Evolutionary conservation across 2,113 vertebrate genomes (phyloP), one percentile per base, ranked within the genome.

Genomic region (Gymnogyps californianus): DNA sequence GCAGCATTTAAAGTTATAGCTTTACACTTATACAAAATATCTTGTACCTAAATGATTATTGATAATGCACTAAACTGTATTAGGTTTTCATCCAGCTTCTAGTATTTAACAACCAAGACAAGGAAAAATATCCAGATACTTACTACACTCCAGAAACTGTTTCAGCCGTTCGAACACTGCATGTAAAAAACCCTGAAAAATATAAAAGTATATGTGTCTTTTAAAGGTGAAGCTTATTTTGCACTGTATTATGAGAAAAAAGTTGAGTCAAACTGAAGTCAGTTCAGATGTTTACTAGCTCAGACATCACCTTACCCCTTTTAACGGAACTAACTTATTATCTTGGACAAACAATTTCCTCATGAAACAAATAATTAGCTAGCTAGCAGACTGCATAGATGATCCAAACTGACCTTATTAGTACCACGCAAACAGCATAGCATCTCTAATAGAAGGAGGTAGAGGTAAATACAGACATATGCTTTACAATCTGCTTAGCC

Each of bases 111-210:
- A 77, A 55, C 2, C 3, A 40, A 55, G 3, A 62, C 6, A 76
- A 64, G 11, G 3, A 90, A 78, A 55, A 78, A 81, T 22, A 49
- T 6, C 36, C 29, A 55, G 80, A 66, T 97, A 99, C 99, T 99
- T 98, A 99, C 99, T 99, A 93, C 99, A 99, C 93, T 99, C 99
- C 95, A 99, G 97, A 98, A 99, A 99, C 93, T 99, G 99, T 96
- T 98, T 99, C 59, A 99, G 97, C 44, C 99, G 98, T 92, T 99
- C 99, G 98, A 99, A 99, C 75, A 99, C 98, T 3, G 99, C 98
- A 97, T 99, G 98, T 90, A 99, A 98, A 98, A 99, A 99, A 62
- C 98, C 98, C 99, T 99, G 95, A 65, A 97, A 97, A 96, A 97
- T 10, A 92, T 28, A 83, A 69, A 87, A 38, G 12, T 36, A 10